Percentiles rank a stretch among this genome's conserved stretches.
Evolutionary conservation across 2,888 invertebrate species (phyloP).

Genomic region (Rhogogaster chlorosoma): DNA sequence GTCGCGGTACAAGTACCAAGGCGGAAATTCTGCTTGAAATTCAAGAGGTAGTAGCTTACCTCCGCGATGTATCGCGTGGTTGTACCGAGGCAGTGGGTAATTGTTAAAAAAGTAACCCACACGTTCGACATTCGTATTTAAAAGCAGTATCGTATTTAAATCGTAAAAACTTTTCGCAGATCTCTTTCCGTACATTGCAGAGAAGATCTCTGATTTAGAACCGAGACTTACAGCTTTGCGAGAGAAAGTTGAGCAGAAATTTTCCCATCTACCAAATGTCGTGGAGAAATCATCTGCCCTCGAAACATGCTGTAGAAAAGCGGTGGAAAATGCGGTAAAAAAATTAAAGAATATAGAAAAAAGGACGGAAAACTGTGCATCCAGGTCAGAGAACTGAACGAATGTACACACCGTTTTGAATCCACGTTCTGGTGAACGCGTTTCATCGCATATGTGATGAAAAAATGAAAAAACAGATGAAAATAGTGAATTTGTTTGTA

Average conservation of each 20-base stretch:
- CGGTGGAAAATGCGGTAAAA: slow-evolving; percentile 28
- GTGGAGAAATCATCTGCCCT: not conserved
- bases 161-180: not conserved
- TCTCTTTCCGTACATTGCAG: not conserved
- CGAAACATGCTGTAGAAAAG: slow-evolving; percentile 18
- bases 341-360: slow-evolving; percentile 15
- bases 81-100: slow-evolving; percentile 14
- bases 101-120: not conserved
- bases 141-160: not conserved
- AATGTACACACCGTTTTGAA: not conserved
- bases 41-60: slow-evolving; percentile 4
- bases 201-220: not conserved
- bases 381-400: not conserved
- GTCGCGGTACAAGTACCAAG: not conserved
- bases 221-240: not conserved
- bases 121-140: not conserved
- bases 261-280: slow-evolving; percentile 6
- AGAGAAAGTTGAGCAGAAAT: not conserved
- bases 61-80: slow-evolving; percentile 8
- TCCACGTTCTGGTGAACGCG: not conserved
- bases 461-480: not conserved
- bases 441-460: not conserved
- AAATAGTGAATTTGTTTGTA: not conserved
- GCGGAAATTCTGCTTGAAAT: not conserved
- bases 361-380: not conserved